Base-by-base conservation (phyloP, 2,888 invertebrate species). In the Agelastica alni region DNA sequence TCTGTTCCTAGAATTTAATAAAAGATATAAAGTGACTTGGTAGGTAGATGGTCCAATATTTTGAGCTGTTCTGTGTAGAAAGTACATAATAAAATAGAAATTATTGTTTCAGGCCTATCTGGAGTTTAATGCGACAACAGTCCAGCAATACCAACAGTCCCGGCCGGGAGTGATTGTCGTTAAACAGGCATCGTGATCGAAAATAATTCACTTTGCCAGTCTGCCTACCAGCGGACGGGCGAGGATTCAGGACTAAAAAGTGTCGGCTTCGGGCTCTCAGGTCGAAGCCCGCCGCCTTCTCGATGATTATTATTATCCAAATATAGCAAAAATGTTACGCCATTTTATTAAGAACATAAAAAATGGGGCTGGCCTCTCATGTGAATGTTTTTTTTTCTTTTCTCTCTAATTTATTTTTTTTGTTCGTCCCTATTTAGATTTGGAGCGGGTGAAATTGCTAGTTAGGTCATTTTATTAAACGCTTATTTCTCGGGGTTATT, bases 151-250 rank as follows among this genome's bases (percentile, higher is more conserved):
- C 63, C 86, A 82, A 76, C 85, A 88, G 71, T 86, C 88, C 69
- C 86, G 93, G 70, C 93, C 93, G 14, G 93, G 93, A 60, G 94
- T 94, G 58, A 94, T 94, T 68, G 93, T 94, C 56, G 92, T 90
- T 54, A 92, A 93, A 77, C 91, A 91, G 75, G 78, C 81, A 73
- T 87, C 88, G 83, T 88, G 87, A 88, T 81, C 86, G 78, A 79
- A 79, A 74, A 79, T 73, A 58, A 73, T 80, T 69, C 72, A 67
- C 62, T 73, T 71, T 61, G 73, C 72, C 65, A 68, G 72, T 53
- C 58, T 65, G 51, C 58, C 56, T 34, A 56, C 62, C 61, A 55
- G 58, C 61, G 61, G 59, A 55, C 58, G 53, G 51, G 55, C 39
- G 52, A 42, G 53, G 43, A 56, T 52, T 55, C 44, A 55, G 61